Base-by-base conservation (phyloP, 2,113 vertebrate species). In the Psittacara wagleri region DNA sequence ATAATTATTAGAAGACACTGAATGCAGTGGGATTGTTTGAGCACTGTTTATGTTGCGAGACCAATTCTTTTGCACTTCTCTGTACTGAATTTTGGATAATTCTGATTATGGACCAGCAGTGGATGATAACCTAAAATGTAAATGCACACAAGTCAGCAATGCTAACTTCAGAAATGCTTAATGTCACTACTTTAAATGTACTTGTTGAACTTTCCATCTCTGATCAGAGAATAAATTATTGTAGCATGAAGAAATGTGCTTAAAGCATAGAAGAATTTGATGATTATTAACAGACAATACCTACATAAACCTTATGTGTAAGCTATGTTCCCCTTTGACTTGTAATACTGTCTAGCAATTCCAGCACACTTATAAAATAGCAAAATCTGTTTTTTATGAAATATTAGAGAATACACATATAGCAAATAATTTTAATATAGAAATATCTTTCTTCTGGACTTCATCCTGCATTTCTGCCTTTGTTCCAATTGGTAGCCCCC, bases 181-280 rank as follows among this genome's bases (percentile, higher is more conserved):
- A 52, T 44, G 24, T 51, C n/a, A 64, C 29, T 35, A 35, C 55
- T 84, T 63, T 84, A 37, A 75, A 68, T 0, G 0, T 41, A 19
- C 13, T 43, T 52, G 75, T 82, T 85, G 23, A 83, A 51, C 93
- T 88, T 90, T 61, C 66, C 28, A n/a, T 27, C 28, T 78, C 22
- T 24, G 20, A 77, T 83, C 43, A 39, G 72, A 70, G 43, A 66
- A 57, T 63, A 49, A 72, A 33, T 8, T 67, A 6, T 39, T 68
- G 12, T 74, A 61, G 33, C 0, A 1, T 24, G 19, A 28, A 83
- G 39, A 86, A 89, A 63, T 0, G 0, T 52, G 9, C 22, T 31
- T 66, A 37, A 52, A 72, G 46, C 29, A 7, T 6, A 27, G n/a
- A 72, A 62, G 27, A 83, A 22, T 61, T 70, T 31, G 73, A 44